Conservation (phyloP, 2,797 vertebrate genomes). For the Characodon lateralis region DNA sequence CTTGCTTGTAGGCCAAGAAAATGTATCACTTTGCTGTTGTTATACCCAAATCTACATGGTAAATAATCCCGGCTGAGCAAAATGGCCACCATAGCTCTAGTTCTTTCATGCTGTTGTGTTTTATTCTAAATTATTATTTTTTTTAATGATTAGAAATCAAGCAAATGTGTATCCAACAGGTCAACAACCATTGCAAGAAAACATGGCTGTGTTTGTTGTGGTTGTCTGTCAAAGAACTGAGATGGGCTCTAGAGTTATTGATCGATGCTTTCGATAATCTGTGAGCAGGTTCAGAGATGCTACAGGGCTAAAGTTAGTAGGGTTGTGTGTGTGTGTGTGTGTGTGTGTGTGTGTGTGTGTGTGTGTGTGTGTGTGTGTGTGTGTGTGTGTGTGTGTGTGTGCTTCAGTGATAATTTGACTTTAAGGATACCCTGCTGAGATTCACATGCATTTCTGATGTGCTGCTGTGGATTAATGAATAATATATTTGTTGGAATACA, state of each 20-base stretch:
- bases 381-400: conserved; percentile 43
- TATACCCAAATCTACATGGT: conserved; percentile 16
- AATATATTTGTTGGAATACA: no score
- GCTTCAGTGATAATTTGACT: conserved; percentile 37
- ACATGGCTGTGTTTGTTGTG: conserved; percentile 21
- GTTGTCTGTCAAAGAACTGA: conserved; percentile 34
- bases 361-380: no score
- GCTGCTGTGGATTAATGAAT: no score
- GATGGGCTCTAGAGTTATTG: conserved; percentile 57
- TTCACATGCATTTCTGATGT: no score
- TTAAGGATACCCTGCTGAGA: conserved; percentile 24
- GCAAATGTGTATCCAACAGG: conserved; percentile 10
- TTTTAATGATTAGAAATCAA: conserved; percentile 23
- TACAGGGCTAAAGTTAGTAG: conserved; percentile 31
- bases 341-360: no score
- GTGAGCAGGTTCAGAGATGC: conserved; percentile 49
- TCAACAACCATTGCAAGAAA: conserved; percentile 7
- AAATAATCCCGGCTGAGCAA: conserved; percentile 11
- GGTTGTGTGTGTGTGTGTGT: conserved; percentile 40
- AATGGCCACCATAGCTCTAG: conserved; percentile 6
- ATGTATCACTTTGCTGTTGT: conserved; percentile 20
- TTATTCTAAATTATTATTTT: conserved; percentile 13
- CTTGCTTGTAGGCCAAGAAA: no score
- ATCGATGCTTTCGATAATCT: conserved; percentile 63
- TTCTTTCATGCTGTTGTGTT: conserved; percentile 8